Evolutionary conservation across 2,113 vertebrate species (phyloP), one percentile per base, ranked within the genome.

Genomic region (Chaenogobius annularis): DNA sequence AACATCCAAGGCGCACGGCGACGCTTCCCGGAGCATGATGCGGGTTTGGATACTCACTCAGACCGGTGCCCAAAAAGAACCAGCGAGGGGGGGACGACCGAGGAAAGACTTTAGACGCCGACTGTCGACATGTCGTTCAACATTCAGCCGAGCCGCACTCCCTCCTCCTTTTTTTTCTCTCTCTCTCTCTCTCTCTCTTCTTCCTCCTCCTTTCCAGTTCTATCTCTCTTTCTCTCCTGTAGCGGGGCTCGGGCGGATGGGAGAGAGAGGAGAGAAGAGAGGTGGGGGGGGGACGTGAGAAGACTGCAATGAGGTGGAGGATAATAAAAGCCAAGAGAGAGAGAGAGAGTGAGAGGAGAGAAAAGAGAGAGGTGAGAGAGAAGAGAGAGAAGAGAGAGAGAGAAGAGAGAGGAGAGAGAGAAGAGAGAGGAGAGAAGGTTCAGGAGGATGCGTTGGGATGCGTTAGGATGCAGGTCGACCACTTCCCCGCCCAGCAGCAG

Each of bases 401-500:
- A 48, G 46, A 48, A 4, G 4, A 31, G 26, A 31, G 26, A 31
- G 40, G 40, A 48, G 31, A 65, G 44, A 35, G 50, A 20, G 71
- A 4, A 44, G 67, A 47, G 47, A 61, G 56, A n/a, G 48, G 37
- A 64, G 94, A 90, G 90, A 91, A 92, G 52, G 19, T 55, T 20
- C 12, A 6, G 26, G 58, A 61, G 58, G 26, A 31, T 35, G 94
- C 95, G 88, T 96, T 95, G 93, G 95, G 93, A 97, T 95, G 95
- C 96, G 87, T 96, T 95, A 94, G 95, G 93, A 97, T 95, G 95
- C 96, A 94, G 94, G 95, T 94, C 95, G 92, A 94, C 94, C 91
- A 91, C 80, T 13, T 12, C 44, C 86, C 80, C 79, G 77, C 90
- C 55, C 22, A 23, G n/a, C 22, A 26, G 87, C 92, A 87, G 93